phyloP scores from a whole-genome alignment of 2,797 vertebrate genomes.

The Gastrophryne carolinensis region DNA sequence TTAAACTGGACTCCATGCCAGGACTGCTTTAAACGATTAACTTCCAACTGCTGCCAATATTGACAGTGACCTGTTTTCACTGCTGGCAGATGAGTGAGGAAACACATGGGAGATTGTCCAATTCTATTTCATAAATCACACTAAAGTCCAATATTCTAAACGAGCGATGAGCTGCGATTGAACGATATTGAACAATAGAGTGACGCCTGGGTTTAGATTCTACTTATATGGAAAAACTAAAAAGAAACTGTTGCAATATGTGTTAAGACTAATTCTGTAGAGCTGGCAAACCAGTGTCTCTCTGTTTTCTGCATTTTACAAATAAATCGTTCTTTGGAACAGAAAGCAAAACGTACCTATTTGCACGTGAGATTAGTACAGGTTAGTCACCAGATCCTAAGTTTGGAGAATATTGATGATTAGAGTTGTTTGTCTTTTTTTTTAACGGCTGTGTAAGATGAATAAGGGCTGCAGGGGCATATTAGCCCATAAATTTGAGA shows the following conservation, averaged over 20 bases:
- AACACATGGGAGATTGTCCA: conserved; percentile 19
- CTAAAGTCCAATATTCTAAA: not conserved
- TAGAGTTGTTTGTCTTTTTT: too few species aligned
- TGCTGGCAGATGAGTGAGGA: conserved; percentile 23
- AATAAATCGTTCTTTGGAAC: not conserved
- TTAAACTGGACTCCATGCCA: not conserved
- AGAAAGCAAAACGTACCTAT: too few species aligned
- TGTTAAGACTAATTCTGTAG: not conserved
- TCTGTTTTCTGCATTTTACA: not conserved
- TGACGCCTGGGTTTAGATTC: not conserved
- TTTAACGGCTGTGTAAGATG: too few species aligned
- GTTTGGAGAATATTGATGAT: too few species aligned
- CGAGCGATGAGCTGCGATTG: not conserved
- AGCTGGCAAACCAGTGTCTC: not conserved
- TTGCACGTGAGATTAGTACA: too few species aligned
- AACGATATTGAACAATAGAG: conserved; percentile 13
- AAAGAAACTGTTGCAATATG: not conserved
- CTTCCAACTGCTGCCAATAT: conserved; percentile 12
- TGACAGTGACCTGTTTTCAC: conserved; percentile 35
- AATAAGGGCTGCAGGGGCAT: too few species aligned
- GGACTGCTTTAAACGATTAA: conserved; percentile 6
- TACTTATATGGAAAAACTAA: conserved; percentile 11
- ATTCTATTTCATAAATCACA: conserved; percentile 32
- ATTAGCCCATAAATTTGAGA: too few species aligned
- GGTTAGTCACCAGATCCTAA: too few species aligned